These are phyloP conservation scores for Numenius phaeopus DNA, from an alignment of 2,797 vertebrate genomes.

Conservation along the genomic window DNA sequence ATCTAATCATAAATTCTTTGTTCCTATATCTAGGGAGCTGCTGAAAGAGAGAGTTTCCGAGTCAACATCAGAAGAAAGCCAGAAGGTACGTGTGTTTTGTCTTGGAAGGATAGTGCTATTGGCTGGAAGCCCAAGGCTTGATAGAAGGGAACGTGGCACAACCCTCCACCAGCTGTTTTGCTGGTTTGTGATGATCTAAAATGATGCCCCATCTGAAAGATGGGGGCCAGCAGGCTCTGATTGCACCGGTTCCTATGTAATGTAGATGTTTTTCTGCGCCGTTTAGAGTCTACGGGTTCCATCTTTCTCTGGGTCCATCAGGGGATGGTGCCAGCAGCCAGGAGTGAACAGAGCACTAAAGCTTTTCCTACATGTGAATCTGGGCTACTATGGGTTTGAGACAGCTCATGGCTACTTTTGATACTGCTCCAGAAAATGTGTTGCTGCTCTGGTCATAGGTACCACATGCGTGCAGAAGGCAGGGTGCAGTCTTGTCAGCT, in stretches of 20 bases:
- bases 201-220: background rate
- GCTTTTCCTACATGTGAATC: background rate
- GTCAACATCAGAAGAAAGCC: background rate
- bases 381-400: background rate
- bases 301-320: background rate
- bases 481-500: background rate
- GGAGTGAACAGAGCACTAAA: background rate
- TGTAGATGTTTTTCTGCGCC: background rate
- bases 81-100: slow-evolving; percentile 25
- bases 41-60: slow-evolving; percentile 12
- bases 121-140: slow-evolving; percentile 30
- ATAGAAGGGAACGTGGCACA: background rate
- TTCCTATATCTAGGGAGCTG: background rate
- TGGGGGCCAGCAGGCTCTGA: background rate
- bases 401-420: background rate
- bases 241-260: background rate
- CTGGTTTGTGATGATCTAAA: background rate
- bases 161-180: background rate
- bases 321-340: background rate
- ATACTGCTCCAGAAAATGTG: background rate
- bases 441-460: background rate
- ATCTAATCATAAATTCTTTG: slow-evolving; percentile 1
- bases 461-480: fast-evolving
- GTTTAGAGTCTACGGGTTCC: background rate
- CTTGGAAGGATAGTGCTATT: background rate